Evolutionary conservation across 2,888 invertebrate genomes (phyloP).

Genomic region (Tenthredo livida): DNA sequence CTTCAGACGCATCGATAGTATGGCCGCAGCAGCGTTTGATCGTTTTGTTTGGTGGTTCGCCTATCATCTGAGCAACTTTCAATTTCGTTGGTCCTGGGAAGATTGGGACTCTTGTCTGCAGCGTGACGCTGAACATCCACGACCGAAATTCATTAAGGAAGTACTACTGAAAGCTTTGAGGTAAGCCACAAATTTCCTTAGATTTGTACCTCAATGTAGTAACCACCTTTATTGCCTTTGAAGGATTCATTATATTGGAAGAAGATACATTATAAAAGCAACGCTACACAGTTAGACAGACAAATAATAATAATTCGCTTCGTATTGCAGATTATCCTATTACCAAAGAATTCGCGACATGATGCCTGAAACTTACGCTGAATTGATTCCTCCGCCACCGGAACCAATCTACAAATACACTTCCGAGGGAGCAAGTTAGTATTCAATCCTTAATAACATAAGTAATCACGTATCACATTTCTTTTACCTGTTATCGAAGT

Average conservation of each 20-base stretch:
- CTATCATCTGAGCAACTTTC: constrained; percentile 99
- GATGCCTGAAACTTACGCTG: constrained; percentile 92
- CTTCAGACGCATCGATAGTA: constrained; percentile 96
- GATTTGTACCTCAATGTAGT: constrained; percentile 32
- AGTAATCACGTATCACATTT: constrained; percentile 22
- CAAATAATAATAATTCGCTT: neutral
- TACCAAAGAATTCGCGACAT: constrained; percentile 96
- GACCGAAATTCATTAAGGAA: constrained; percentile 96
- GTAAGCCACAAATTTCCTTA: constrained; percentile 78
- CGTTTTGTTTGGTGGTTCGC: constrained; percentile 98
- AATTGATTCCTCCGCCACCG: constrained; percentile 91
- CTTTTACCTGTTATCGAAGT: neutral
- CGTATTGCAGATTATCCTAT: constrained; percentile 89
- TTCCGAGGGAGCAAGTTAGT: constrained; percentile 92
- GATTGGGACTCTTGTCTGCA: constrained; percentile 95
- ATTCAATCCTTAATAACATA: constrained; percentile 42
- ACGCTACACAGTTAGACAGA: neutral
- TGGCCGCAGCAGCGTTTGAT: constrained; percentile 98
- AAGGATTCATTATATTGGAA: neutral
- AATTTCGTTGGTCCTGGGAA: constrained; percentile 99
- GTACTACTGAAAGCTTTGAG: constrained; percentile 94
- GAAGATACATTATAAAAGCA: neutral
- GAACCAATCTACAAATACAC: constrained; percentile 95
- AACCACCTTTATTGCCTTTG: constrained; percentile 51
- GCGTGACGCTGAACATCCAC: constrained; percentile 92